These are phyloP conservation scores for Adineta ricciae DNA, from an alignment of 2,888 invertebrate species.

Conservation along the genomic window DNA sequence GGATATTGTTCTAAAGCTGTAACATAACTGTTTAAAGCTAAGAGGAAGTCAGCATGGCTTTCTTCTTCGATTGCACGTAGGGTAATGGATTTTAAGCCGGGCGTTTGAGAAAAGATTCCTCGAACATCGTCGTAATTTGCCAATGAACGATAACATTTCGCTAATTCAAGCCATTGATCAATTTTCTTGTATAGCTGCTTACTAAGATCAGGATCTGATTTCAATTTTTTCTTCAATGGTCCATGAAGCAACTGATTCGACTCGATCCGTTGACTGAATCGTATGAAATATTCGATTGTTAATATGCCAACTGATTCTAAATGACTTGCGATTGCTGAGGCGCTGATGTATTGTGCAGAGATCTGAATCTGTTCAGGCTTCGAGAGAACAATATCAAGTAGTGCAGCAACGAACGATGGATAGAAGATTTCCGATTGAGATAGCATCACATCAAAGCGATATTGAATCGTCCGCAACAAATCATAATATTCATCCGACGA, in stretches of 20 bases:
- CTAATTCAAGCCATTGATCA: slow-evolving; percentile 30
- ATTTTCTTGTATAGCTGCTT: neutral
- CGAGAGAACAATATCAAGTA: slow-evolving; percentile 18
- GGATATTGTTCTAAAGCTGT: slow-evolving; percentile 24
- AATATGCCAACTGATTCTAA: neutral
- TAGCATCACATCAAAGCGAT: slow-evolving; percentile 19
- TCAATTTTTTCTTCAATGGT: neutral
- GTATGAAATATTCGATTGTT: neutral
- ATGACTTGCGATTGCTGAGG: neutral
- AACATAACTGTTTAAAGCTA: slow-evolving; percentile 24
- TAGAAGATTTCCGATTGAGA: slow-evolving; percentile 22
- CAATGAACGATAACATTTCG: slow-evolving; percentile 31
- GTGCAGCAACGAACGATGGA: slow-evolving; percentile 25
- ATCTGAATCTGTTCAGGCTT: neutral
- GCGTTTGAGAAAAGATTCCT: slow-evolving; percentile 25
- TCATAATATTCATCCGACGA: slow-evolving; percentile 16
- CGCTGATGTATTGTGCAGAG: neutral
- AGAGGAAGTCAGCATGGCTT: slow-evolving; percentile 19
- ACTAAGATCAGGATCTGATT: neutral
- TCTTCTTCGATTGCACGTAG: slow-evolving; percentile 24
- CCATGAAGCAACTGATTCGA: neutral
- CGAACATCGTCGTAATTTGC: slow-evolving; percentile 29
- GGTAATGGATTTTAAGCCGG: neutral
- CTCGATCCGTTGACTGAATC: neutral
- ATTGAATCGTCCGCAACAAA: neutral